These are phyloP conservation scores for Pyrgilauda ruficollis DNA, from an alignment of 2,113 vertebrate genomes.

Conservation along the genomic window DNA sequence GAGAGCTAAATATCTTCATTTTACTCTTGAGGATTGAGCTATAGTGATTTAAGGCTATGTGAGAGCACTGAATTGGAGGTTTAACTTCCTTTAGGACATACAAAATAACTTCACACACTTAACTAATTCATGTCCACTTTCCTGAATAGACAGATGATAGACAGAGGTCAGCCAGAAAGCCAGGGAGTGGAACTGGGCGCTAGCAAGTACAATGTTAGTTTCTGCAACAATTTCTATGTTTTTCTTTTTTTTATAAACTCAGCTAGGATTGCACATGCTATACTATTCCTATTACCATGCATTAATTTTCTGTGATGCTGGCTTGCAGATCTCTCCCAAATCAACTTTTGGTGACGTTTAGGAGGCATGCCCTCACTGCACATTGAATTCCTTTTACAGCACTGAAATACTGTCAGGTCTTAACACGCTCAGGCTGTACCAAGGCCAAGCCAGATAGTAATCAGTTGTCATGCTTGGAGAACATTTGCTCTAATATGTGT, in stretches of 20 bases:
- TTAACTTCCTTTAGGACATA: not conserved
- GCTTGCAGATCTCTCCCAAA: not conserved
- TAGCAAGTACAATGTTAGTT: not conserved
- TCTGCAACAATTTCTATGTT: not conserved
- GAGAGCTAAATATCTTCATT: not conserved
- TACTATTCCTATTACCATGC: not conserved
- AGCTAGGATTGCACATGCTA: not conserved
- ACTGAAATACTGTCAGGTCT: constrained; percentile 10
- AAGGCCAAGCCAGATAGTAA: constrained; percentile 12
- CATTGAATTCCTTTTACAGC: not conserved
- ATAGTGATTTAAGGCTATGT: not conserved
- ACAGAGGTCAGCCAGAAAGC: not conserved
- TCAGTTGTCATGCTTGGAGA: constrained; percentile 1
- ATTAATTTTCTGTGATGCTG: not conserved
- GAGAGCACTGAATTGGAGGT: not conserved
- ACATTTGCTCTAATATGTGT: constrained; percentile 3
- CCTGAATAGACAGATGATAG: not conserved
- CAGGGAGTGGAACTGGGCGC: not conserved
- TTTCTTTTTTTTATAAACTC: not conserved
- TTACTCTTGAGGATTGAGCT: not conserved
- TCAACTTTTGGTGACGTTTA: not conserved
- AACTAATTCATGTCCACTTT: not conserved
- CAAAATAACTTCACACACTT: not conserved
- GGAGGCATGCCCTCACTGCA: not conserved
- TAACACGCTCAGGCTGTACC: not conserved